These are phyloP conservation scores for Eupithecia pulchellata DNA, from an alignment of 2,888 invertebrate species.

Conservation along the genomic window DNA sequence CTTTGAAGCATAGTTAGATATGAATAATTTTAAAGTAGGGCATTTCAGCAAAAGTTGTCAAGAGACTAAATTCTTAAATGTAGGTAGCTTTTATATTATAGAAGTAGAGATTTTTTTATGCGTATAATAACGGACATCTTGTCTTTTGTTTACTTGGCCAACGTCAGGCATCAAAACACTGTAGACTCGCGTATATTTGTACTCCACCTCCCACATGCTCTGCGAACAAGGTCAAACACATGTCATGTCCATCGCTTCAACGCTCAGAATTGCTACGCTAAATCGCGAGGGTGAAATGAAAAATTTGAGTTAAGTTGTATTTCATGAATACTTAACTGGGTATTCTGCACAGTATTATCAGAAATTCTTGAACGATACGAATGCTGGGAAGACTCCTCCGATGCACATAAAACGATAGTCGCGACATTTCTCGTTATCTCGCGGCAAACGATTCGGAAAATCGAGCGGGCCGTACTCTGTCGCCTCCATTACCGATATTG, in stretches of 20 bases:
- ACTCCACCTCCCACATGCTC: background rate
- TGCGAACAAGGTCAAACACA: background rate
- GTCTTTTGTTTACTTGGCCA: conserved; percentile 4
- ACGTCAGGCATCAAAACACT: background rate
- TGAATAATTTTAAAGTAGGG: background rate
- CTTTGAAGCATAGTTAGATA: background rate
- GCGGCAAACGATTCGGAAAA: conserved; percentile 82
- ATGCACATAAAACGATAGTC: conserved; percentile 71
- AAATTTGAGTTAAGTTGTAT: background rate
- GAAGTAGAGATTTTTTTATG: background rate
- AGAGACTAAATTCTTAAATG: background rate
- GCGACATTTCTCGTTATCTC: conserved; percentile 77
- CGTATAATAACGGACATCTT: background rate
- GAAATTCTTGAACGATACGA: conserved; percentile 17
- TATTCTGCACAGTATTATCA: background rate
- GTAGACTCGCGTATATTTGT: background rate
- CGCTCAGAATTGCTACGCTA: background rate
- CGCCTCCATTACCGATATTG: conserved; percentile 82
- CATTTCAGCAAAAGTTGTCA: background rate
- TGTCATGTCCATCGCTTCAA: background rate
- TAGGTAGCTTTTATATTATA: background rate
- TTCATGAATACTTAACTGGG: too few species aligned
- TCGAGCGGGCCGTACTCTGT: conserved; percentile 73
- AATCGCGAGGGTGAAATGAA: background rate
- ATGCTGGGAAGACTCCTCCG: conserved; percentile 18